Percentiles rank a stretch among this genome's conserved stretches.
Conservation (phyloP, 2,113 vertebrate species). For the Taurulus bubalis region DNA sequence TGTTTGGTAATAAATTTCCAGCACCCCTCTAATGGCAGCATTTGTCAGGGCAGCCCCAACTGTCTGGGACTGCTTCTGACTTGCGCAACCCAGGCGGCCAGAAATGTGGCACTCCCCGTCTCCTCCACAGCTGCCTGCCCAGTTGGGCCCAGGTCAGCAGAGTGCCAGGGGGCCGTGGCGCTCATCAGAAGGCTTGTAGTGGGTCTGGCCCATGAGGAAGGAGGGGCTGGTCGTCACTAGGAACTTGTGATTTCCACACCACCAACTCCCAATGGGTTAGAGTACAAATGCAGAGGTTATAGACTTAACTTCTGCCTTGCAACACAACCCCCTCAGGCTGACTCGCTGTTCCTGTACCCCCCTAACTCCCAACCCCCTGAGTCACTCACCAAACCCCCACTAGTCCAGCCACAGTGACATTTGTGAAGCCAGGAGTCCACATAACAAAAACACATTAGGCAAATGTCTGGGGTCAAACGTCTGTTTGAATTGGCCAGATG, state of each 20-base stretch:
- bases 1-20: conserved; percentile 84
- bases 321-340: conserved; percentile 59
- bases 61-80: conserved; percentile 74
- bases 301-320: conserved; percentile 58
- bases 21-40: conserved; percentile 80
- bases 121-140: conserved; percentile 81
- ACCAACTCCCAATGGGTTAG: conserved; percentile 64
- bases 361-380: conserved; percentile 38
- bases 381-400: conserved; percentile 76
- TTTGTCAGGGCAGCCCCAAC: conserved; percentile 79
- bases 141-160: conserved; percentile 80
- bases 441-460: conserved; percentile 88
- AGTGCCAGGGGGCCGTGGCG: conserved; percentile 46
- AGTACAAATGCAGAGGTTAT: conserved; percentile 70
- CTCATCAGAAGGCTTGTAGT: conserved; percentile 54
- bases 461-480: conserved; percentile 85
- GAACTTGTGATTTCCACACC: conserved; percentile 69
- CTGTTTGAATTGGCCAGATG: conserved; percentile 85
- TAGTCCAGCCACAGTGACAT: conserved; percentile 79
- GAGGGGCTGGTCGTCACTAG: conserved; percentile 40
- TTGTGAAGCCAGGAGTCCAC: conserved; percentile 83
- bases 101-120: conserved; percentile 79
- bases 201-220: conserved; percentile 43
- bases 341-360: conserved; percentile 46
- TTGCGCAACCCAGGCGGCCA: conserved; percentile 68